Base-by-base conservation (phyloP, 2,888 invertebrate species). In the Drosophila formosana region DNA sequence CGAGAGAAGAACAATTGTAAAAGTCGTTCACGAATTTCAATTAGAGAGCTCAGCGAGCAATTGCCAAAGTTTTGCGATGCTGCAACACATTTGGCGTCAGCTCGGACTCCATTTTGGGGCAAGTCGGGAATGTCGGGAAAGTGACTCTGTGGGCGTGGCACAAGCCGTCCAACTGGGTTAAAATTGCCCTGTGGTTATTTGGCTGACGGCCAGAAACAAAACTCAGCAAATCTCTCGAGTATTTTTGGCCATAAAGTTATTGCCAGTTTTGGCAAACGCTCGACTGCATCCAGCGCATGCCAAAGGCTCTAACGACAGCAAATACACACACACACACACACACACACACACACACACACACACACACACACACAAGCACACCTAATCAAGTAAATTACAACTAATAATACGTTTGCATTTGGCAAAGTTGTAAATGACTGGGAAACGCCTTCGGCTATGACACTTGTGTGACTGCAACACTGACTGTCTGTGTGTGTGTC, bases 361-460 rank as follows among this genome's bases (percentile, higher is more conserved):
- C n/a, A 18, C 37, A 41, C 50, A 50, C 34, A 47, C 26, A 46
- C 49, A 49, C 45, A 41, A 8, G n/a, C 41, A 37, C 25, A 26
- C 34, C 51, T 60, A 66, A 64, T 76, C 56, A 64, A 60, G 52
- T 71, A 61, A 76, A 79, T 71, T 71, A 57, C 53, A 70, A 53
- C 58, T 60, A 66, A 58, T 79, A 62, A 76, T 72, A 61, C 64
- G 57, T 68, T 68, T 66, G 46, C 50, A 80, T 67, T 62, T 57
- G 34, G n/a, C 41, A 53, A 68, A 61, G 52, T 56, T 52, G 37
- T 47, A 62, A 69, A 58, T 78, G 70, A 37, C 65, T 61, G 55
- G 37, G 28, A 47, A 65, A 65, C 39, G 53, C 53, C 57, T 43
- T 26, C 8, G 43, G n/a, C 11, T 32, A 11, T 13, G 30, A 9